Conservation (phyloP, 2,797 vertebrate species). For the Adrianichthys oophorus region DNA sequence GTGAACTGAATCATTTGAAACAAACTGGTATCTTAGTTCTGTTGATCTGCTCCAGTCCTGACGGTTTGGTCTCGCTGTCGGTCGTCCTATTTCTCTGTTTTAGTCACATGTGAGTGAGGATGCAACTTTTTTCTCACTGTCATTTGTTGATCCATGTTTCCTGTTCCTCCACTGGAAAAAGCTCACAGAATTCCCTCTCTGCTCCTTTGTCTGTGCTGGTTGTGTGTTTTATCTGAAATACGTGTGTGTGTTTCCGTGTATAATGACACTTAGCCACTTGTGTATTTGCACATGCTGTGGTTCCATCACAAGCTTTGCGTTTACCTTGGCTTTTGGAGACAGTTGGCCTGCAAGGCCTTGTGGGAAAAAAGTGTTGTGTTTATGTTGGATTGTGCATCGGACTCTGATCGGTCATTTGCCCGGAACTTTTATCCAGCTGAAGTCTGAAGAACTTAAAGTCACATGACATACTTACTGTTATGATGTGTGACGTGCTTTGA, state of each 20-base stretch:
- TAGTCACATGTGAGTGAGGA: slow-evolving; percentile 19
- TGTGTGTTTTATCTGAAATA: slow-evolving; percentile 2
- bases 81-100: neutral
- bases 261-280: slow-evolving; percentile 24
- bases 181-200: slow-evolving; percentile 21
- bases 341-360: slow-evolving; percentile 62
- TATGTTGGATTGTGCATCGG: slow-evolving; percentile 67
- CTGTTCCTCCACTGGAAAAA: slow-evolving; percentile 20
- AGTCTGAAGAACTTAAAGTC: slow-evolving; percentile 24
- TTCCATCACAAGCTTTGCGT: slow-evolving; percentile 70
- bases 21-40: too few relatives aligned
- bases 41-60: too few relatives aligned
- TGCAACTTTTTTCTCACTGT: slow-evolving; percentile 15
- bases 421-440: neutral
- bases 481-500: too few relatives aligned
- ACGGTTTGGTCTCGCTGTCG: neutral
- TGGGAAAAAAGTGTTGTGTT: slow-evolving; percentile 77
- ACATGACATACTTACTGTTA: slow-evolving; percentile 10
- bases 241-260: slow-evolving; percentile 2
- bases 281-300: slow-evolving; percentile 55
- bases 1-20: too few relatives aligned
- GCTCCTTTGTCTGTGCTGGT: slow-evolving; percentile 6
- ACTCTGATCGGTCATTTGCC: slow-evolving; percentile 50
- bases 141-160: slow-evolving; percentile 29
- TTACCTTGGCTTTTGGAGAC: slow-evolving; percentile 68